A percentile compares a stretch with the other conserved stretches of the same genome.
Conservation (phyloP, 1,140 invertebrate species). For the Pseudomyrmex concolor region DNA sequence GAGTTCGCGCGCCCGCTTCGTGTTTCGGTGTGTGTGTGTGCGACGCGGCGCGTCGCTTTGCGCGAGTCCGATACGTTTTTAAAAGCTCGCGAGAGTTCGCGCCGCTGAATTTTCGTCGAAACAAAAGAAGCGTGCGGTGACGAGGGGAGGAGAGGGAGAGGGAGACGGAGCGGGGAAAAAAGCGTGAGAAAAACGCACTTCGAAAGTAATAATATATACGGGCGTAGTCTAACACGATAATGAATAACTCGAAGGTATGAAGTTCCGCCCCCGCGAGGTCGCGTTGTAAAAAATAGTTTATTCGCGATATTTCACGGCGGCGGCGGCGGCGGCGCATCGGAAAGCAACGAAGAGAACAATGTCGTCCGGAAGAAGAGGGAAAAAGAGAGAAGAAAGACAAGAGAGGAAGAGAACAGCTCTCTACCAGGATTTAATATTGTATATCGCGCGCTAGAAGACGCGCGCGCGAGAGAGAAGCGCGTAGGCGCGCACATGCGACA, state of each 20-base stretch:
- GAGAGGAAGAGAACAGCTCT: slow-evolving; percentile 7
- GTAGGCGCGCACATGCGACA: slow-evolving; percentile 8
- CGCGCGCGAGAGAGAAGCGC: neutral
- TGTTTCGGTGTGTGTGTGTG: neutral
- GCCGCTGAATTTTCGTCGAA: slow-evolving; percentile 39
- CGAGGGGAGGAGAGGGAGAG: neutral
- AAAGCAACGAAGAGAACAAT: slow-evolving; percentile 25
- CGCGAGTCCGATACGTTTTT: slow-evolving; percentile 44
- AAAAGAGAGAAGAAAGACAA: neutral
- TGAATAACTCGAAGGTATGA: slow-evolving; percentile 58
- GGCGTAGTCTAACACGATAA: slow-evolving; percentile 54
- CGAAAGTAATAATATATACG: slow-evolving; percentile 13
- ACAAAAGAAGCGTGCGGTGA: slow-evolving; percentile 25
- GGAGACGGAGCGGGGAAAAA: neutral
- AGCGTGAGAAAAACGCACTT: slow-evolving; percentile 6
- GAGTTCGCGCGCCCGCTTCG: slow-evolving; percentile 25
- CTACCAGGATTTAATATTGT: slow-evolving; percentile 47
- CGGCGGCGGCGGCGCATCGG: slow-evolving; percentile 1
- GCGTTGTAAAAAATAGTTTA: slow-evolving; percentile 25
- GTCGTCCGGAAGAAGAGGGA: slow-evolving; percentile 6
- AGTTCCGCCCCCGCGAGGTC: slow-evolving; percentile 17
- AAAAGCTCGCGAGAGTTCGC: slow-evolving; percentile 55
- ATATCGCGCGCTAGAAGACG: slow-evolving; percentile 36
- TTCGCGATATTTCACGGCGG: slow-evolving; percentile 48
- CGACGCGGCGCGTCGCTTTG: slow-evolving; percentile 24